Evolutionary conservation across 2,797 vertebrate genomes (phyloP), one percentile per base, ranked within the genome.

Genomic region (Catamblyrhynchus diadema): DNA sequence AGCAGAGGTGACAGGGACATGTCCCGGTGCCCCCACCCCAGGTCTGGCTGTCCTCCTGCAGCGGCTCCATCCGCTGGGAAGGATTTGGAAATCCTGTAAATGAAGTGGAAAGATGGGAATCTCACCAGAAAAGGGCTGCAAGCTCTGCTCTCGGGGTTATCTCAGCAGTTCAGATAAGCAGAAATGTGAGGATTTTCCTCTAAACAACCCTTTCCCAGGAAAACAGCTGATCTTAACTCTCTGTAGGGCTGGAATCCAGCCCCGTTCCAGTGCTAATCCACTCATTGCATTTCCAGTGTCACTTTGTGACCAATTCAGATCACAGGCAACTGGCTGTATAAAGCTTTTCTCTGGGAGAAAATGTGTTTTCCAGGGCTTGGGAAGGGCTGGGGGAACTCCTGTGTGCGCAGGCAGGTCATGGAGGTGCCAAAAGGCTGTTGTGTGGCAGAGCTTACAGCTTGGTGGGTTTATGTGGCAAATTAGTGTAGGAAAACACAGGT

Each of bases 61-160:
- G 14, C 0, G 0, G 16, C 15, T 14, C 25, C 39, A 1, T 53
- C 47, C 1, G 0, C 72, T 28, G 42, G 54, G 73, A 45, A 60
- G 47, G 16, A 23, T 59, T 45, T 85, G 62, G 72, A 39, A 60
- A 60, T 48, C 19, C 32, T 8, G 23, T 17, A 70, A 91, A 66
- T 37, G 79, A 44, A 86, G 60, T 25, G 59, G 41, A 27, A 57
- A 90, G 87, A 59, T 41, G 70, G 61, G 39, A 42, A 86, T 80
- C 62, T 81, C 37, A 2, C 5, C 59, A 5, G 20, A 2, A 3
- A 37, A 53, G 23, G 28, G 35, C 39, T 8, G 39, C 18, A 12
- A 27, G 64, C 82, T 71, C 37, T 0, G 0, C 50, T 88, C 79
- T 50, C 0, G 0, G 65, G 45, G 47, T 79, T 95, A 41, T 86